Conservation (phyloP, 2,888 invertebrate species). For the Silvanus unidentatus region DNA sequence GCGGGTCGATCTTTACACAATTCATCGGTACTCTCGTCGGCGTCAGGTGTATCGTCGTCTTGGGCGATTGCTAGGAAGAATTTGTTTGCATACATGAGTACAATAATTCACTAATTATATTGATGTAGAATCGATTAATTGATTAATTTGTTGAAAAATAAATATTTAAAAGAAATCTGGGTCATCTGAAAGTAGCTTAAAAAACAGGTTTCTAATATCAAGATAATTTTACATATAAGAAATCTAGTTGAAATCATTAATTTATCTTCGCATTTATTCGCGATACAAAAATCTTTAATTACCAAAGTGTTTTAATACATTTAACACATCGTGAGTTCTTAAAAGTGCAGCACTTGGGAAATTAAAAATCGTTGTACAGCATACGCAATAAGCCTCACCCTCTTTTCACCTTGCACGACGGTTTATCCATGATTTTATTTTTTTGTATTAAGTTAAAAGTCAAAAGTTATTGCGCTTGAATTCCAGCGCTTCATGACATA, state of each 20-base stretch:
- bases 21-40: conserved; percentile 68
- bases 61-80: conserved; percentile 53
- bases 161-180: conserved; percentile 26
- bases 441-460: not conserved
- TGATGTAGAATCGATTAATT: too few relatives aligned
- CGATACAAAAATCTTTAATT: too few relatives aligned
- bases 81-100: conserved; percentile 5
- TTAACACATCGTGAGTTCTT: too few relatives aligned
- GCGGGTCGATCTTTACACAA: conserved; percentile 82
- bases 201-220: conserved; percentile 28
- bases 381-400: conserved; percentile 7
- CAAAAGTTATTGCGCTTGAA: not conserved
- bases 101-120: not conserved
- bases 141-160: conserved; percentile 5
- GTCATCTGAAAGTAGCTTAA: conserved; percentile 30
- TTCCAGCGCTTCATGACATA: too few relatives aligned
- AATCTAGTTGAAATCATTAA: not conserved
- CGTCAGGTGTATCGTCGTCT: conserved; percentile 55
- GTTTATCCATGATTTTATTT: not conserved
- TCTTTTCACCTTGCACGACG: conserved; percentile 8
- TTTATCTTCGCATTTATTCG: too few relatives aligned
- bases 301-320: too few relatives aligned
- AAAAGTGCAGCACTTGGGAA: too few relatives aligned
- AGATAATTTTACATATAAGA: not conserved
- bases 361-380: too few relatives aligned